Base-by-base conservation (phyloP, 1,140 invertebrate genomes). In the Littorina saxatilis region DNA sequence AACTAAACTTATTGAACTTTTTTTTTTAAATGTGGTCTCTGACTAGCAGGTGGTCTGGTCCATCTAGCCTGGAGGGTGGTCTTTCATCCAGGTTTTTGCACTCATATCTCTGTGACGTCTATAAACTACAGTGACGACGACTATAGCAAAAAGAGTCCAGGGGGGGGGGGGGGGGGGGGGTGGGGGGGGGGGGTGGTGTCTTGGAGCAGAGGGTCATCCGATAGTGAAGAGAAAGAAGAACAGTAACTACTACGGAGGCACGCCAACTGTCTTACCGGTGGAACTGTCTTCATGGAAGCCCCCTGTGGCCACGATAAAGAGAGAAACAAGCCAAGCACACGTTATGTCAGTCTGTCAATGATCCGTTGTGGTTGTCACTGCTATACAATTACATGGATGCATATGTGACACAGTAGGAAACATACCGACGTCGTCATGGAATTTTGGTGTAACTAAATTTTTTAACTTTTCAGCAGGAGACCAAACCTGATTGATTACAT, bases 251-350 rank as follows among this genome's bases (percentile, higher is more conserved):
- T 39, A 68, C 35, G 35, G 0, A 39, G 2, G 66, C 66, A 68
- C 1, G 66, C 32, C 35, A 68, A 27, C 17, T 58, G 43, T 47
- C 43, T 73, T 73, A 73, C 70, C 70, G 70, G 70, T 73, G 66
- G 17, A 9, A 73, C 70, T 0, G 9, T 50, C 70, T 73, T 73
- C 27, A 73, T 43, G 3, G 70, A 23, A 9, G 70, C 39, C 5
- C 37, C 39, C 70, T 73, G 70, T 43, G 13, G 70, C 39, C 70
- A 47, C 39, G 35, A 73, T 11, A 73, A 23, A 73, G 37, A 73
- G n/a, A 47, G 43, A 73, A 29, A 73, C 47, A 73, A 73, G 7
- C 43, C 70, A 73, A 50, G 43, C 39, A 47, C 2, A 40, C 13
- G 9, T 50, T 50, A 52, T 43, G 3, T 73, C 70, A 50, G 13